Percentiles rank a stretch among this genome's conserved stretches.
These are phyloP conservation scores for Bubo bubo DNA, from an alignment of 2,113 vertebrate species.

Conservation along the genomic window DNA sequence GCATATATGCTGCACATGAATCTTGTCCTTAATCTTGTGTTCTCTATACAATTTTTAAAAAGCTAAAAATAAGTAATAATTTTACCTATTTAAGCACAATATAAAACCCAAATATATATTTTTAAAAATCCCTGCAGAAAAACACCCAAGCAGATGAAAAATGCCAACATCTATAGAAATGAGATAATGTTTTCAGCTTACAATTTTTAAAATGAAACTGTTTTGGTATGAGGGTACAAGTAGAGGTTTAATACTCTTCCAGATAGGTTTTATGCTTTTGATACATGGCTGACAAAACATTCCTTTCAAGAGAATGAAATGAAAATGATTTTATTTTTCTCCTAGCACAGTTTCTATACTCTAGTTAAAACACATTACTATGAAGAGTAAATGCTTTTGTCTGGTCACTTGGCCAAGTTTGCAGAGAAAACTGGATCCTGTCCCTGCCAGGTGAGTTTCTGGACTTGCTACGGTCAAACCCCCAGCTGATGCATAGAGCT, in stretches of 20 bases:
- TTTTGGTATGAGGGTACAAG: neutral
- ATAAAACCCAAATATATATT: neutral
- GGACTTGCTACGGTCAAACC: neutral
- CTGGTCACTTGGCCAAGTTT: neutral
- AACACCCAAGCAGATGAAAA: neutral
- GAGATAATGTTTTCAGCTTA: neutral
- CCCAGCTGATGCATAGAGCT: neutral
- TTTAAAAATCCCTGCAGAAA: neutral
- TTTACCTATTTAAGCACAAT: neutral
- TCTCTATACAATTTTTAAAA: neutral
- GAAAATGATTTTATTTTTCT: neutral
- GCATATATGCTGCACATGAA: neutral
- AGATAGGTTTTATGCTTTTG: conserved; percentile 15
- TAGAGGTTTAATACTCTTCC: conserved; percentile 6
- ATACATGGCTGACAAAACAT: neutral
- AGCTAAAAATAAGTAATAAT: neutral
- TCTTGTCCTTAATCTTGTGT: neutral
- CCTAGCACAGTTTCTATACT: neutral
- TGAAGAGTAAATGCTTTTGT: neutral
- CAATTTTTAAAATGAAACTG: neutral
- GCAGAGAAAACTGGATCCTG: neutral
- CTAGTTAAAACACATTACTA: neutral
- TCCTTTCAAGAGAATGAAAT: neutral
- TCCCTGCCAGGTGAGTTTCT: neutral
- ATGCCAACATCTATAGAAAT: neutral